phyloP scores from a whole-genome alignment of 2,888 invertebrate species.

The Thecophora atra region DNA sequence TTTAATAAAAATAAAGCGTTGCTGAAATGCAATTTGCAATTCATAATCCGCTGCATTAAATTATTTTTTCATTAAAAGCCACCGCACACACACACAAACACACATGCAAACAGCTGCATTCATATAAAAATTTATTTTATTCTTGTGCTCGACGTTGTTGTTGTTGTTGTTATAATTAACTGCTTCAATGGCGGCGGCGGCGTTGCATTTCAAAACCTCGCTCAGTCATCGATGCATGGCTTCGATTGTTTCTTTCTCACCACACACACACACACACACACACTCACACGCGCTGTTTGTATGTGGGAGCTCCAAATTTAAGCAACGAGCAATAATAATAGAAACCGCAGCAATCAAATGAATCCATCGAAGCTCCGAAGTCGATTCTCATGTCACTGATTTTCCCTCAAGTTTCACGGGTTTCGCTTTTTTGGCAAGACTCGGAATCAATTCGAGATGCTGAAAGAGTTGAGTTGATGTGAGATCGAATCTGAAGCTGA shows the following conservation, averaged over 20 bases:
- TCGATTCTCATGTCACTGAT: neutral
- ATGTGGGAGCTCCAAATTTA: neutral
- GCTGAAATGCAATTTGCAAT: conserved; percentile 41
- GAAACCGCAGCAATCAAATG: neutral
- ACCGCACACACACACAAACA: neutral
- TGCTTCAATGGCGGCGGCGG: conserved; percentile 14
- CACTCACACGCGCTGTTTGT: neutral
- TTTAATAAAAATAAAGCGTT: conserved; percentile 28
- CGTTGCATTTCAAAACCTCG: neutral
- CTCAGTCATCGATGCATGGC: neutral
- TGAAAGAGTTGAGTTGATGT: neutral
- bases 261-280: neutral
- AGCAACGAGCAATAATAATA: too few relatives aligned
- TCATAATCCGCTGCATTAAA: conserved; percentile 42
- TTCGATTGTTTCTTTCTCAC: neutral
- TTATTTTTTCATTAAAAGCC: conserved; percentile 34
- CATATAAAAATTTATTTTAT: too few relatives aligned
- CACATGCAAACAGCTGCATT: neutral
- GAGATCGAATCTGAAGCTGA: neutral
- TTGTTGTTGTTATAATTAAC: conserved; percentile 42
- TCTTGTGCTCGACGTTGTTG: conserved; percentile 12
- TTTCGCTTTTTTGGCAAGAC: neutral
- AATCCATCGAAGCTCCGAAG: neutral
- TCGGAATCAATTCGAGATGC: neutral
- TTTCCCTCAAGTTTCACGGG: neutral